Conservation (phyloP, 2,113 vertebrate genomes). For the Oxyura jamaicensis region DNA sequence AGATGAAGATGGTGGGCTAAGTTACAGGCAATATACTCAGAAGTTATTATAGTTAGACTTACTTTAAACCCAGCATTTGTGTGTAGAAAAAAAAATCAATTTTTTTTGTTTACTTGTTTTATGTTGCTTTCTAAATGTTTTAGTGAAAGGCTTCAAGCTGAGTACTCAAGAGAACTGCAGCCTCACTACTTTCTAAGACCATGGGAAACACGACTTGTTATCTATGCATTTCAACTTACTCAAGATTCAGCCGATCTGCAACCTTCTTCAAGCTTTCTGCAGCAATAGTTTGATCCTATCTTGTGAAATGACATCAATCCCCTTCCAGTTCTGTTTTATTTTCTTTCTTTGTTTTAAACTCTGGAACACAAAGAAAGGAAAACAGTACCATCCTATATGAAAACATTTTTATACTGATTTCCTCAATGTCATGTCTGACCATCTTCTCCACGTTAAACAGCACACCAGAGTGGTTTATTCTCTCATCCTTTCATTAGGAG, state of each 20-base stretch:
- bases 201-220: neutral
- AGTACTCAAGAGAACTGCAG: neutral
- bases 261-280: neutral
- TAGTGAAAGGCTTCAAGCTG: constrained; percentile 14
- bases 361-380: neutral
- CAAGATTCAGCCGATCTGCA: neutral
- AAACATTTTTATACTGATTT: neutral
- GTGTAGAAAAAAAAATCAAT: neutral
- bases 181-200: neutral
- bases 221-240: neutral
- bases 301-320: neutral
- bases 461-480: neutral
- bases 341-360: too few relatives aligned
- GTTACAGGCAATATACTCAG: neutral
- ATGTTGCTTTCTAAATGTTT: constrained; percentile 3
- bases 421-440: neutral
- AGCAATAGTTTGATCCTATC: neutral
- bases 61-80: neutral
- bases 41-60: neutral
- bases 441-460: neutral
- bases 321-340: neutral
- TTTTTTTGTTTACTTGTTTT: neutral
- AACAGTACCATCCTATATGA: neutral
- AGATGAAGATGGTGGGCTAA: neutral
- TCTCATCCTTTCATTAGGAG: neutral